These are phyloP conservation scores for Coleophora flavipennella DNA, from an alignment of 2,888 invertebrate species.

Conservation along the genomic window DNA sequence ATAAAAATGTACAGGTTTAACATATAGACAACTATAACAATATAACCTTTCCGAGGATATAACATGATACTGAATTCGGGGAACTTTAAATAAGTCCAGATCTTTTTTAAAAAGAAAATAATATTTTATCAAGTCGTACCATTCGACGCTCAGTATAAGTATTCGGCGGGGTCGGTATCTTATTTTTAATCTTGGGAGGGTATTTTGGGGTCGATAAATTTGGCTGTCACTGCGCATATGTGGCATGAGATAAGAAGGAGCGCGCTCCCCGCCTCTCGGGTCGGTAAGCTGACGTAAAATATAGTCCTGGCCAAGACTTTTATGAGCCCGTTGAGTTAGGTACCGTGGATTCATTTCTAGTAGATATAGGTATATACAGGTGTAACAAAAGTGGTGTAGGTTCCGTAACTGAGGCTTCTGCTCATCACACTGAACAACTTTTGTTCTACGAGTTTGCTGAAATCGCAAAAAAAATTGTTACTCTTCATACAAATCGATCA, in stretches of 20 bases:
- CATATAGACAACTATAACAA: no score
- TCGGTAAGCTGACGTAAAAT: slow-evolving; percentile 61
- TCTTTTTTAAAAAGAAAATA: slow-evolving; percentile 38
- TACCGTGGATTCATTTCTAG: slow-evolving; percentile 52
- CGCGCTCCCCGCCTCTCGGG: slow-evolving; percentile 42
- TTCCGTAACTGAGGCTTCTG: no score
- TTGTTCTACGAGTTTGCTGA: no score
- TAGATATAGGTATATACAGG: slow-evolving; percentile 28
- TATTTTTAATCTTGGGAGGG: slow-evolving; percentile 57
- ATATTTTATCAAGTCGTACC: slow-evolving; percentile 41
- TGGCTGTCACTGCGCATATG: slow-evolving; percentile 65
- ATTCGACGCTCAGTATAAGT: slow-evolving; percentile 32
- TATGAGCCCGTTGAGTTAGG: slow-evolving; percentile 59
- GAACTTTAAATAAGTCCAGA: background rate
- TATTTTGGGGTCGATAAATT: slow-evolving; percentile 70
- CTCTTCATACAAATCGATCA: no score
- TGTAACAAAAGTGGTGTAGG: no score
- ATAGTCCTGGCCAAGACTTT: slow-evolving; percentile 67
- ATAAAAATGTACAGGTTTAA: no score
- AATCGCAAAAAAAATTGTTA: no score
- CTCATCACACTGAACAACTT: no score
- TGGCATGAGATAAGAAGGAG: slow-evolving; percentile 51
- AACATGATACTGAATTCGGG: background rate
- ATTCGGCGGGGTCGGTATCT: slow-evolving; percentile 42
- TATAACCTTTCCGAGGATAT: no score